Conservation (phyloP, 2,888 invertebrate species). For the Polyploca ridens region DNA sequence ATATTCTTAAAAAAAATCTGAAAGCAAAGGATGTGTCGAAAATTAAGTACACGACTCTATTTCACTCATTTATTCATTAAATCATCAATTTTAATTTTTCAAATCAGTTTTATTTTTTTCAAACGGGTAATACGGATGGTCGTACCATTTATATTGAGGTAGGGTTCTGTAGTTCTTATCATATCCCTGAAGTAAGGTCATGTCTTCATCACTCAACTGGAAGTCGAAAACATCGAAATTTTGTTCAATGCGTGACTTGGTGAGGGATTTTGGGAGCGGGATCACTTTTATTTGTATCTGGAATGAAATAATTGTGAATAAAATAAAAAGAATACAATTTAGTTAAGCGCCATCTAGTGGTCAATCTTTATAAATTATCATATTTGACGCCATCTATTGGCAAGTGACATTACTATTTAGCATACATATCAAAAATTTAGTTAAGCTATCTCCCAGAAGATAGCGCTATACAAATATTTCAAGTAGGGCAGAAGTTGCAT, state of each 20-base stretch:
- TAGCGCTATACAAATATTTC: not conserved
- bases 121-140: slow-evolving; percentile 63
- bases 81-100: too few relatives aligned
- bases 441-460: not conserved
- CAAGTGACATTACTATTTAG: not conserved
- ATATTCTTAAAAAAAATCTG: too few relatives aligned
- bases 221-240: slow-evolving; percentile 67
- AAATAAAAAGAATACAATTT: not conserved
- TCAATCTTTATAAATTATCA: not conserved
- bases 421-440: not conserved
- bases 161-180: slow-evolving; percentile 57
- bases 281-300: slow-evolving; percentile 63
- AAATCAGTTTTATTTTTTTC: slow-evolving; percentile 35
- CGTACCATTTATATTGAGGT: slow-evolving; percentile 50
- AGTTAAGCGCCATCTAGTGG: not conserved
- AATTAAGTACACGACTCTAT: not conserved
- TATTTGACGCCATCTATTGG: not conserved
- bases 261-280: slow-evolving; percentile 67
- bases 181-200: slow-evolving; percentile 32
- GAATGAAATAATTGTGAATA: slow-evolving; percentile 16
- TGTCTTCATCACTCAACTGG: slow-evolving; percentile 42
- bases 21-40: not conserved
- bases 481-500: not conserved
- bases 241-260: slow-evolving; percentile 55
- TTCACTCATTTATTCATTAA: not conserved